A percentile compares a stretch with the other conserved stretches of the same genome.
These are phyloP conservation scores for Athalia cordata DNA, from an alignment of 2,888 invertebrate genomes.

Conservation along the genomic window DNA sequence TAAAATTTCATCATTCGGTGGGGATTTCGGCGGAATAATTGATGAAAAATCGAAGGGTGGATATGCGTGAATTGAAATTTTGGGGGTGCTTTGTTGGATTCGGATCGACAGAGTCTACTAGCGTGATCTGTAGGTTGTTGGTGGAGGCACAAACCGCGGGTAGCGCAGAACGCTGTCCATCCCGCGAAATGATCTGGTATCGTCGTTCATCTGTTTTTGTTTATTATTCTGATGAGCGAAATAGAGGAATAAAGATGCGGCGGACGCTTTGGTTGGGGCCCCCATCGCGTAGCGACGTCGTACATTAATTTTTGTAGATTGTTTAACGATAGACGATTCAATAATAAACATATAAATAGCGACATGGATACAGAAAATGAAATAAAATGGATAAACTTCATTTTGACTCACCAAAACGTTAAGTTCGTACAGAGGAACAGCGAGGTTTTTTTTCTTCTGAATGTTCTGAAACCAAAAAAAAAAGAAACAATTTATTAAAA, in stretches of 20 bases:
- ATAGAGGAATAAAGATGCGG: not conserved
- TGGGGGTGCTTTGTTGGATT: not conserved
- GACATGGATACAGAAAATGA: no score
- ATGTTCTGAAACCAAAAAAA: no score
- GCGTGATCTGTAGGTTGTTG: constrained; percentile 19
- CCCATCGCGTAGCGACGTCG: no score
- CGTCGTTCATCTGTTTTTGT: not conserved
- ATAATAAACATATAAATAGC: not conserved
- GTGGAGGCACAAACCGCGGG: not conserved
- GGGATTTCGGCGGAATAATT: not conserved
- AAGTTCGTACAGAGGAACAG: no score
- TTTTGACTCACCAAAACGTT: no score
- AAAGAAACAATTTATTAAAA: no score
- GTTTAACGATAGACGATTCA: not conserved
- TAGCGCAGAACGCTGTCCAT: not conserved
- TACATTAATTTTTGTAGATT: no score
- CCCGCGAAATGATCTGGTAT: not conserved
- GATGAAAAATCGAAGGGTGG: no score
- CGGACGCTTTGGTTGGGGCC: no score
- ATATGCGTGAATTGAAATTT: no score
- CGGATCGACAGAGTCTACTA: not conserved
- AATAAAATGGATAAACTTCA: no score
- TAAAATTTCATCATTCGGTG: not conserved
- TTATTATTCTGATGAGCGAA: constrained; percentile 2
- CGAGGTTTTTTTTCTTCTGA: no score